Evolutionary conservation across 1,140 invertebrate genomes (phyloP).

Genomic region (Ceratitis capitata): DNA sequence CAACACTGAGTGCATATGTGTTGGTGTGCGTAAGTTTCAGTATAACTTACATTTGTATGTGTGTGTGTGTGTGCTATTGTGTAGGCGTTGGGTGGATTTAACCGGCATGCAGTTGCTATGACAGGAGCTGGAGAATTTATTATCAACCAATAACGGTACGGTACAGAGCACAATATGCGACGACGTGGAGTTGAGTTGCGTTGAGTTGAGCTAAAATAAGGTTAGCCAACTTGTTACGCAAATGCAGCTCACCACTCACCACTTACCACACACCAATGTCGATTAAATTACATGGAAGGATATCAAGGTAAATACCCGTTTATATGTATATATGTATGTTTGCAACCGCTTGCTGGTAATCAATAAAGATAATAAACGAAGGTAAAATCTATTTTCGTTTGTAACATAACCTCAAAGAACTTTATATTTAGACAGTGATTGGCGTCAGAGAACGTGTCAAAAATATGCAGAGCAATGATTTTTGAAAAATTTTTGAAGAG

Average conservation of each 20-base stretch:
- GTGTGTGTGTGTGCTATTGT: not conserved
- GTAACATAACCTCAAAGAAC: not conserved
- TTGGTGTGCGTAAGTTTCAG: not conserved
- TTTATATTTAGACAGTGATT: not conserved
- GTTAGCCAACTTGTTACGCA: conserved; percentile 1
- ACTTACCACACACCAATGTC: not conserved
- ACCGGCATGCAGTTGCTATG: not conserved
- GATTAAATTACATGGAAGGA: conserved; percentile 30
- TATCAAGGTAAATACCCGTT: not conserved
- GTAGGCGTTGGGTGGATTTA: not conserved
- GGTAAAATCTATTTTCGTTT: not conserved
- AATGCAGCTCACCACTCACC: not conserved
- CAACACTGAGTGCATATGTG: not conserved
- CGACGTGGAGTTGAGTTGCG: too few relatives aligned
- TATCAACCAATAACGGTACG: not conserved
- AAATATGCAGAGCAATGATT: too few relatives aligned
- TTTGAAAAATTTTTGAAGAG: too few relatives aligned
- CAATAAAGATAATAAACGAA: not conserved
- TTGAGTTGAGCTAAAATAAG: not conserved
- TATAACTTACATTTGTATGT: not conserved
- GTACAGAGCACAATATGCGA: not conserved
- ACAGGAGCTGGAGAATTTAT: not conserved
- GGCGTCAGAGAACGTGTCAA: too few relatives aligned
- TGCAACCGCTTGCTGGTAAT: not conserved
- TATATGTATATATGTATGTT: not conserved